These are phyloP conservation scores for Trogon melanurus DNA, from an alignment of 2,113 vertebrate species.

Conservation along the genomic window DNA sequence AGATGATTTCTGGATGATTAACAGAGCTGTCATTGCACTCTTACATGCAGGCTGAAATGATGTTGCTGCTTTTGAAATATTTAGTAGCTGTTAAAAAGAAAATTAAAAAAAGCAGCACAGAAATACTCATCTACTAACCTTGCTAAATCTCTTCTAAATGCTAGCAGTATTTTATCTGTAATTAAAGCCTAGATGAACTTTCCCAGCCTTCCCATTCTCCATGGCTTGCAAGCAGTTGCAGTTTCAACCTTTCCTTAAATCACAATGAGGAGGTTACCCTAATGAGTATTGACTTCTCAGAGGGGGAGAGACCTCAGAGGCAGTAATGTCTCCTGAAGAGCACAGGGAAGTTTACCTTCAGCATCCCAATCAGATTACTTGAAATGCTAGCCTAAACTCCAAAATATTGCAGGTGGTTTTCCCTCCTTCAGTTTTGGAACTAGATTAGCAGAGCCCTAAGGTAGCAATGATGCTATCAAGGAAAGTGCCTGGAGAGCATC, in stretches of 20 bases:
- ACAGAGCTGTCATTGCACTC: background rate
- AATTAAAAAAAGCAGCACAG: background rate
- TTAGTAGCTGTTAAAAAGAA: background rate
- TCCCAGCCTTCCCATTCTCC: background rate
- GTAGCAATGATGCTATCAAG: background rate
- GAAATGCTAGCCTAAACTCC: background rate
- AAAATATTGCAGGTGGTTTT: background rate
- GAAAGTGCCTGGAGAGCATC: background rate
- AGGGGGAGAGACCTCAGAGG: background rate
- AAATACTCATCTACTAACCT: background rate
- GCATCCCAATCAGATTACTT: background rate
- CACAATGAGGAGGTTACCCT: background rate
- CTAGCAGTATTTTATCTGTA: background rate
- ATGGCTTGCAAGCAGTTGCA: background rate
- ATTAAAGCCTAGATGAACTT: background rate
- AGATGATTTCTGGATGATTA: slow-evolving; percentile 21
- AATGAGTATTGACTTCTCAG: background rate
- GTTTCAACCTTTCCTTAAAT: background rate
- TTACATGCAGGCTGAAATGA: background rate
- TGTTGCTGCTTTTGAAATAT: background rate
- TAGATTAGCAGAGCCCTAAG: background rate
- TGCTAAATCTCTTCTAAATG: background rate
- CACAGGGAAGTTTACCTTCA: background rate
- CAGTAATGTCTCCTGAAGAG: background rate
- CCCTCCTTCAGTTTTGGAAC: background rate